A percentile compares a stretch with the other conserved stretches of the same genome.
These are phyloP conservation scores for Lomographa bimaculata DNA, from an alignment of 2,888 invertebrate genomes.

Conservation along the genomic window DNA sequence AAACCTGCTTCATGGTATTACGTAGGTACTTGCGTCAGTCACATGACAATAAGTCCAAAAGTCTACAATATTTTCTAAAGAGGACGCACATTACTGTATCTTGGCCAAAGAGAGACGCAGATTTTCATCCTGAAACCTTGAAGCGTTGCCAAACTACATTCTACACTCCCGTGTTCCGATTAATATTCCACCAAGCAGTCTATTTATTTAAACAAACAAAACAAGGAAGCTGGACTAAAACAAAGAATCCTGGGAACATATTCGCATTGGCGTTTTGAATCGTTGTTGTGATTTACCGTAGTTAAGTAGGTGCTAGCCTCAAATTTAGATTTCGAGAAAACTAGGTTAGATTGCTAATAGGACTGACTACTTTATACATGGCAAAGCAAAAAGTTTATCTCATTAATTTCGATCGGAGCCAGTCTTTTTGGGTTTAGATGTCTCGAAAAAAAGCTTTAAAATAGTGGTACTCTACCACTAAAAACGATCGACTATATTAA, in stretches of 20 bases:
- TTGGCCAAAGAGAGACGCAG: constrained; percentile 77
- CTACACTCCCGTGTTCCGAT: constrained; percentile 54
- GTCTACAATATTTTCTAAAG: constrained; percentile 45
- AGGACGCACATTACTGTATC: constrained; percentile 44
- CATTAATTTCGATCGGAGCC: too few species aligned
- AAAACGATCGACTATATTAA: too few species aligned
- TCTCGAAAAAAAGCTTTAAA: too few species aligned
- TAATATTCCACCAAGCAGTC: constrained; percentile 51
- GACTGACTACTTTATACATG: too few species aligned
- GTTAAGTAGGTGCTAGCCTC: too few species aligned
- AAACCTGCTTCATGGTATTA: constrained; percentile 1
- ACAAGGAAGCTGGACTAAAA: too few species aligned
- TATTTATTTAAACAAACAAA: constrained; percentile 54
- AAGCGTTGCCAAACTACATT: constrained; percentile 75
- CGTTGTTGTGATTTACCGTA: not conserved
- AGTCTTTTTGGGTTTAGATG: too few species aligned
- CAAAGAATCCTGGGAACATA: not conserved
- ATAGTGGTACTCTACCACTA: too few species aligned
- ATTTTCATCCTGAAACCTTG: constrained; percentile 73
- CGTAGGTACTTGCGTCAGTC: constrained; percentile 50
- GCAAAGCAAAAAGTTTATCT: too few species aligned
- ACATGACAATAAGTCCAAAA: constrained; percentile 57
- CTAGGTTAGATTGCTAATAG: too few species aligned
- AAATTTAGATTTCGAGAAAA: too few species aligned
- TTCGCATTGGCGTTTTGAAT: constrained; percentile 2